Conservation (phyloP, 2,888 invertebrate species). For the Mactromeris polynyma region DNA sequence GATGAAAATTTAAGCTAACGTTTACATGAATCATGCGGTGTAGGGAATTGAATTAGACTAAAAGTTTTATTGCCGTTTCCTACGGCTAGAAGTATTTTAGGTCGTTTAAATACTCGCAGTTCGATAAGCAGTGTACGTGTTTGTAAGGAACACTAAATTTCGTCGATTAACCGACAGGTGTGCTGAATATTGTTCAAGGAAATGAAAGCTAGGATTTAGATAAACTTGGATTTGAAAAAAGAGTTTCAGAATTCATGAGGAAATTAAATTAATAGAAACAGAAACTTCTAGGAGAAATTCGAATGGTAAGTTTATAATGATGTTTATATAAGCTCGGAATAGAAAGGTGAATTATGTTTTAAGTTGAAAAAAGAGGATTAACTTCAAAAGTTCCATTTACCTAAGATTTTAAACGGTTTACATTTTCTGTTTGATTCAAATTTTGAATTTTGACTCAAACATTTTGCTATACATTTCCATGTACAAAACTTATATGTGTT, state of each 20-base stretch:
- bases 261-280: not conserved
- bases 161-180: conserved; percentile 14
- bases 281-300: not conserved
- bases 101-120: not conserved
- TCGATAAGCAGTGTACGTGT: not conserved
- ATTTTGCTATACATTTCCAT: not conserved
- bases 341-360: not conserved
- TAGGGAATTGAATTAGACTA: not conserved
- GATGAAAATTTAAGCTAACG: conserved; percentile 17
- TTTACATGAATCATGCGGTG: conserved; percentile 32
- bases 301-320: not conserved
- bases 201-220: conserved; percentile 2
- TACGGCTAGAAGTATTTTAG: not conserved
- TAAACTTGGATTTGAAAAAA: not conserved
- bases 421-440: not conserved
- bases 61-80: not conserved
- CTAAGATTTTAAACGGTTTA: not conserved
- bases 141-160: not conserved
- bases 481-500: no score
- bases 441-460: not conserved
- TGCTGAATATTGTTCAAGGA: not conserved
- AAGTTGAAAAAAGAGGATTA: not conserved
- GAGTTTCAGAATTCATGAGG: not conserved
- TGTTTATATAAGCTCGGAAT: not conserved
- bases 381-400: not conserved